Evolutionary conservation across 35 echinoderm and acorn worm genomes (phyloP), one percentile per base, ranked within the genome.

Genomic region (Patiria miniata): DNA sequence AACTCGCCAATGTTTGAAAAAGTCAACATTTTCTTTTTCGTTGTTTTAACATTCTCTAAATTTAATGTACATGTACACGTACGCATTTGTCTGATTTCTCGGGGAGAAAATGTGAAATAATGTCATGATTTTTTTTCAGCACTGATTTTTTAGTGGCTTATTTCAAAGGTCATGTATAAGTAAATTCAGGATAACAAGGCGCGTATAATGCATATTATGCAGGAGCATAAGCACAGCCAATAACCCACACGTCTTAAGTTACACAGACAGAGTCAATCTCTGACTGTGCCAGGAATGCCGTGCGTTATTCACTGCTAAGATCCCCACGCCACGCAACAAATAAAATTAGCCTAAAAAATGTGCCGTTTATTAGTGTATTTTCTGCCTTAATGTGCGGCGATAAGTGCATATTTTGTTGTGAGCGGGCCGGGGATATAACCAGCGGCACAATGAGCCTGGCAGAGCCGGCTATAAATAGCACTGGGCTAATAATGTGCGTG

Each of bases 401-500:
- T 26, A 73, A 10, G 65, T 73, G 65, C 26, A 30, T 73, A 73
- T 73, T 36, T 60, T 60, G 19, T 26, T 36, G 65, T 73, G 29
- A 34, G 34, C 65, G 29, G 65, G 34, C 65, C 7, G 26, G 65
- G 65, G 29, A 73, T 32, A 26, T 73, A 73, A 73, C 65, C 65
- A 36, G 29, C 26, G 26, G 65, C 30, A 26, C 21, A 61, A 73
- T 73, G 26, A 26, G 23, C 65, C 65, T 0, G 8, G 32, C 22
- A 10, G 14, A 73, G 12, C 6, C 4, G 34, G 26, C 65, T 73
- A 73, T 73, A 73, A 73, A 73, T 73, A 73, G 65, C 42, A 47
- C 65, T 73, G 29, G 65, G 23, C 65, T 73, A 73, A 73, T 73
- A 73, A 73, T 32, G 65, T 73, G 65, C 26, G 65, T 73, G 65